Evolutionary conservation across 1,140 invertebrate genomes (phyloP).

Genomic region (Mylabris phalerata): DNA sequence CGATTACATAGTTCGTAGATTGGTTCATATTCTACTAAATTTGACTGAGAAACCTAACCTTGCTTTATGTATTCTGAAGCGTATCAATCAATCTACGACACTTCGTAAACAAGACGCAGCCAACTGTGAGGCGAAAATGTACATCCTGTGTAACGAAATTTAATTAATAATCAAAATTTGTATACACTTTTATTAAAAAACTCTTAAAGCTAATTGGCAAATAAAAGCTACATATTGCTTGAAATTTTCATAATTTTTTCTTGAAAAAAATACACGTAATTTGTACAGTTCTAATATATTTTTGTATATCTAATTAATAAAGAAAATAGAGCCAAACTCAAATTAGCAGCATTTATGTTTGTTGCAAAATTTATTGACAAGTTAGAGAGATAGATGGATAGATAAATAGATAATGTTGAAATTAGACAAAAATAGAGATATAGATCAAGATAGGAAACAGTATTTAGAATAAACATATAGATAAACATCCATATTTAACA

Average conservation of each 20-base stretch:
- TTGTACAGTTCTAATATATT: too few species aligned
- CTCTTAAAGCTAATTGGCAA: constrained; percentile 5
- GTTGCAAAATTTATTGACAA: constrained; percentile 16
- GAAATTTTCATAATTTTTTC: background rate
- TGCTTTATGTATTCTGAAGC: background rate
- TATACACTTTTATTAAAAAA: constrained; percentile 13
- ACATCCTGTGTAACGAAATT: background rate
- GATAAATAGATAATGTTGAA: constrained; percentile 10
- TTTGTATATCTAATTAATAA: too few species aligned
- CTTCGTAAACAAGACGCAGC: background rate
- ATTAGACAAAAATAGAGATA: background rate
- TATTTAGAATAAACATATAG: constrained; percentile 7
- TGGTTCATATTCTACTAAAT: background rate
- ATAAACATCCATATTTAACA: background rate
- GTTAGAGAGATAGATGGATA: constrained; percentile 13
- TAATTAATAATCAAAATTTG: constrained; percentile 4
- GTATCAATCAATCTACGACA: background rate
- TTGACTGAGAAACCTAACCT: background rate
- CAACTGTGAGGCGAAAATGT: too few species aligned
- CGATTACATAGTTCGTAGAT: background rate
- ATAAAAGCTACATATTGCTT: constrained; percentile 8
- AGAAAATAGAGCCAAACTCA: background rate
- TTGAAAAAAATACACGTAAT: too few species aligned
- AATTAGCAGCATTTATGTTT: constrained; percentile 7
- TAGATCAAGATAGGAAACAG: constrained; percentile 4